A percentile compares a stretch with the other conserved stretches of the same genome.
These are phyloP conservation scores for Mercenaria mercenaria DNA, from an alignment of 1,140 invertebrate genomes.

Conservation along the genomic window DNA sequence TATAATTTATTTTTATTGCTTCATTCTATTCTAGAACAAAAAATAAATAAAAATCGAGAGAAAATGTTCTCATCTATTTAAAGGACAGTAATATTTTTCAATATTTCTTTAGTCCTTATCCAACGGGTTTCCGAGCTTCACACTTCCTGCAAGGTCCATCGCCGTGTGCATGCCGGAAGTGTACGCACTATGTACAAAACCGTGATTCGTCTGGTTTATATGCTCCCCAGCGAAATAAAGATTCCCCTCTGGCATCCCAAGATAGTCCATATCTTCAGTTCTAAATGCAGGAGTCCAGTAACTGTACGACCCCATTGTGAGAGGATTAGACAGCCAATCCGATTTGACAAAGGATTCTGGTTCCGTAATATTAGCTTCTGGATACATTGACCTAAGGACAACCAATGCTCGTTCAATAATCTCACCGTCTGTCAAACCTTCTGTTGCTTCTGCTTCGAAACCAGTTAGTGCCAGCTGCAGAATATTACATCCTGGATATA, in stretches of 20 bases:
- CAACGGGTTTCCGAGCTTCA: too few species aligned
- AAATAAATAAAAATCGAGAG: too few species aligned
- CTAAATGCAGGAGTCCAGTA: too few species aligned
- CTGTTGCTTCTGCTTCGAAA: background rate
- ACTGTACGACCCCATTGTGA: background rate
- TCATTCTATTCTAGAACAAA: too few species aligned
- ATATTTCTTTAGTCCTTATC: too few species aligned
- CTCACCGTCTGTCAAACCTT: background rate
- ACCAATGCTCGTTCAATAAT: background rate
- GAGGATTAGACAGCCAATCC: background rate
- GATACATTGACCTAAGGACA: conserved; percentile 1
- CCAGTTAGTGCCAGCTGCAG: background rate
- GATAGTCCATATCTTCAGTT: background rate
- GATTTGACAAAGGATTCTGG: background rate
- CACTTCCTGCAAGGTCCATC: too few species aligned
- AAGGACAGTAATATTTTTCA: too few species aligned
- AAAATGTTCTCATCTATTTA: too few species aligned
- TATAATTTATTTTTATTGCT: too few species aligned
- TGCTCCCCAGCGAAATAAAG: conserved; percentile 22
- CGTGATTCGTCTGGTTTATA: background rate
- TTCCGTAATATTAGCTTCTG: background rate
- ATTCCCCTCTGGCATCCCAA: background rate
- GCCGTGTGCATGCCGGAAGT: background rate
- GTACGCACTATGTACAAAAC: conserved; percentile 4
- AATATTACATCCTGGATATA: conserved; percentile 29